These are phyloP conservation scores for Cataglyphis livida DNA, from an alignment of 2,888 invertebrate genomes.

Conservation along the genomic window DNA sequence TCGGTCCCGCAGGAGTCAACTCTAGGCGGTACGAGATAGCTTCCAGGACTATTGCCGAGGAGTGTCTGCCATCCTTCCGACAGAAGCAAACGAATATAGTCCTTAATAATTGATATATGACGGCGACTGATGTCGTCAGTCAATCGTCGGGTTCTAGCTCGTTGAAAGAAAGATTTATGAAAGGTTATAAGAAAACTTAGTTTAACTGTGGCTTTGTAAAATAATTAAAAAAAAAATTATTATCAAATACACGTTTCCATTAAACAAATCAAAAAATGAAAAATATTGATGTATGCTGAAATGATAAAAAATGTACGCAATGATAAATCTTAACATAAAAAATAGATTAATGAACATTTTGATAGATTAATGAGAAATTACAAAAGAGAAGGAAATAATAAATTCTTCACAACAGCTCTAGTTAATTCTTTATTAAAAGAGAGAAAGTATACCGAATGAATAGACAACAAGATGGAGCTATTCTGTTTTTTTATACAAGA, in stretches of 20 bases:
- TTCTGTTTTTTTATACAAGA: conserved; percentile 66
- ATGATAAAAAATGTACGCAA: no score
- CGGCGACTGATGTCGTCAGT: conserved; percentile 35
- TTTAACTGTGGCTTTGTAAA: neutral
- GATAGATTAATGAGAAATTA: neutral
- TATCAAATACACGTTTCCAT: neutral
- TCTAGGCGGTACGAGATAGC: conserved; percentile 17
- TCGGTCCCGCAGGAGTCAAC: conserved; percentile 24
- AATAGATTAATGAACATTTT: neutral
- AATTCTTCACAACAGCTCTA: neutral
- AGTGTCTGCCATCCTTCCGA: conserved; percentile 22
- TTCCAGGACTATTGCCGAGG: conserved; percentile 26
- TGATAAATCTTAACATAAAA: neutral
- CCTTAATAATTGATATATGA: conserved; percentile 50
- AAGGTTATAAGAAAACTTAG: neutral
- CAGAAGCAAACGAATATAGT: conserved; percentile 25
- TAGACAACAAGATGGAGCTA: conserved; percentile 61
- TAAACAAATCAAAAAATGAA: neutral
- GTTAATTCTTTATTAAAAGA: conserved; percentile 77
- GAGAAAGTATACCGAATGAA: conserved; percentile 62
- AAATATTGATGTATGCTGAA: neutral
- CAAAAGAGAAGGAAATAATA: neutral
- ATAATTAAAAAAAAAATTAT: neutral
- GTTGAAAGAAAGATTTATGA: conserved; percentile 28
- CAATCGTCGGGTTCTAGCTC: conserved; percentile 33